Conservation (phyloP, 1,140 invertebrate genomes). For the Lasaia peninsularis region DNA sequence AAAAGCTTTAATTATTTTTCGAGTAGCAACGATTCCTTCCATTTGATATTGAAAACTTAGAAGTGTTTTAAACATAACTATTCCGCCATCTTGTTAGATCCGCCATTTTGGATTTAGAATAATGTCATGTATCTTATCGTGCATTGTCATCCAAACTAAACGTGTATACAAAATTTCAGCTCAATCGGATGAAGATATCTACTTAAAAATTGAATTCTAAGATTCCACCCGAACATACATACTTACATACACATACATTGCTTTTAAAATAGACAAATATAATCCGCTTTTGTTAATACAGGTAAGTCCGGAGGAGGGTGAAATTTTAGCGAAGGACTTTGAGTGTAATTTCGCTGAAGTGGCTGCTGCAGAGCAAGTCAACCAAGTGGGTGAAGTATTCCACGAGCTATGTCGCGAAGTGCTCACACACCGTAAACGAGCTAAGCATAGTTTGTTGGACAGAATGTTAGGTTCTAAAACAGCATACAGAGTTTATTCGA, state of each 20-base stretch:
- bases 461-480: conserved; percentile 88
- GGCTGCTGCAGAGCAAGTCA: conserved; percentile 91
- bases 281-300: conserved; percentile 54
- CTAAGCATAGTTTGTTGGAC: conserved; percentile 89
- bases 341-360: conserved; percentile 93
- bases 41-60: too few relatives aligned
- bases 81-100: too few relatives aligned
- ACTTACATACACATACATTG: too few relatives aligned
- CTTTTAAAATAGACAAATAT: not conserved
- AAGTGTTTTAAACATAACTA: too few relatives aligned
- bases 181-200: not conserved
- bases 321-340: conserved; percentile 91
- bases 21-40: too few relatives aligned
- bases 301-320: conserved; percentile 92
- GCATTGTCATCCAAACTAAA: too few relatives aligned
- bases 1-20: too few relatives aligned
- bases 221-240: too few relatives aligned
- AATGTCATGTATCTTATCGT: too few relatives aligned
- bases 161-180: too few relatives aligned
- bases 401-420: conserved; percentile 90
- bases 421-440: conserved; percentile 84
- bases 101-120: too few relatives aligned
- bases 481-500: conserved; percentile 84
- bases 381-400: conserved; percentile 88
- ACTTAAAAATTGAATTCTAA: too few relatives aligned